A percentile compares a stretch with the other conserved stretches of the same genome.
phyloP scores from a whole-genome alignment of 1,140 invertebrate genomes.

The Neelides sp. region DNA sequence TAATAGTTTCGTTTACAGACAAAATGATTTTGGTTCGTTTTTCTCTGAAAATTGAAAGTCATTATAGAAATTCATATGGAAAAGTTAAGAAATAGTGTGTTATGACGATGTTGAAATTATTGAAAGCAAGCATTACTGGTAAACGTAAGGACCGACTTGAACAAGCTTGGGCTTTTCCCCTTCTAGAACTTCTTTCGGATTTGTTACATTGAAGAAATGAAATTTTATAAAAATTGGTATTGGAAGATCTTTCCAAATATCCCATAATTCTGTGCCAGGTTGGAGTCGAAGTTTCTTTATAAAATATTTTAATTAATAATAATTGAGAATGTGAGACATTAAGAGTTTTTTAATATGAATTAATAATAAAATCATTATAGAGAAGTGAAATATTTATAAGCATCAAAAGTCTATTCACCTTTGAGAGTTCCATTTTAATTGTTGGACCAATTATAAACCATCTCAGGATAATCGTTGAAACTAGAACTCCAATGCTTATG shows the following conservation, averaged over 20 bases:
- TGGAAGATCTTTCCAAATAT: slow-evolving; percentile 37
- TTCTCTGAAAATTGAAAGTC: slow-evolving; percentile 17
- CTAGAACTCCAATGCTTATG: no score
- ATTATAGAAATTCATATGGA: no score
- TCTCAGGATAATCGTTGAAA: no score
- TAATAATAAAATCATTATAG: not conserved
- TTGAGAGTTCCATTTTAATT: no score
- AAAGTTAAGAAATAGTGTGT: no score
- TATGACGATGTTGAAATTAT: no score
- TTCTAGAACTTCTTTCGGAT: slow-evolving; percentile 36
- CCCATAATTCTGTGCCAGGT: slow-evolving; percentile 20
- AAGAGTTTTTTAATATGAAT: not conserved
- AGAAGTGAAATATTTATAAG: not conserved
- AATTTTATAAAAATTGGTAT: slow-evolving; percentile 40
- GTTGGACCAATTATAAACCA: no score
- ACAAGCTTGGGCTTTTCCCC: slow-evolving; percentile 37
- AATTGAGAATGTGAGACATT: not conserved
- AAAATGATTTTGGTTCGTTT: slow-evolving; percentile 31
- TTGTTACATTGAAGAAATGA: slow-evolving; percentile 41
- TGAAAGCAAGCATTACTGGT: no score
- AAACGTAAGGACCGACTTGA: slow-evolving; percentile 43
- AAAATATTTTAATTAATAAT: not conserved
- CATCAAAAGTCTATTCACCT: no score
- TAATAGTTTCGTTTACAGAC: slow-evolving; percentile 13
- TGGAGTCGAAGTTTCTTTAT: slow-evolving; percentile 19